These are phyloP conservation scores for Rhopalosiphum nymphaeae DNA, from an alignment of 2,888 invertebrate species.

Conservation along the genomic window DNA sequence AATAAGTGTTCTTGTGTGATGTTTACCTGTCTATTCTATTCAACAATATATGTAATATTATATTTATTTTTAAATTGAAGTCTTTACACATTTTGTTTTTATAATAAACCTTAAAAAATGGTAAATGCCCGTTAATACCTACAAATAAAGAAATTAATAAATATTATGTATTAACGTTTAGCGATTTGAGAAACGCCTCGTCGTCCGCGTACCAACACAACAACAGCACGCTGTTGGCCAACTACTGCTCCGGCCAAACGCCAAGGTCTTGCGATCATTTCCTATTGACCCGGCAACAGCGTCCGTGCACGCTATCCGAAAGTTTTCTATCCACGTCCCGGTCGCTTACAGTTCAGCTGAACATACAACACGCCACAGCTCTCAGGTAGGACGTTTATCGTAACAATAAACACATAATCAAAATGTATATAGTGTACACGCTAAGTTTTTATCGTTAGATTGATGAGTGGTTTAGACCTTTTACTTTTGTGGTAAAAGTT, in stretches of 20 bases:
- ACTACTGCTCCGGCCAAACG: conserved; percentile 85
- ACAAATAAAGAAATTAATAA: not conserved
- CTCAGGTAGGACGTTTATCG: conserved; percentile 75
- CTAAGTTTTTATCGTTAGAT: not conserved
- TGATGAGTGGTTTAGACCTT: not conserved
- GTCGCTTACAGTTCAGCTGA: conserved; percentile 83
- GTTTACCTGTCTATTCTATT: too few species aligned
- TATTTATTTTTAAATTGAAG: too few species aligned
- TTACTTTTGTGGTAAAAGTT: not conserved
- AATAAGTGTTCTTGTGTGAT: not conserved
- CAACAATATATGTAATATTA: too few species aligned
- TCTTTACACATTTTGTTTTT: too few species aligned
- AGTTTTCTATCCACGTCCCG: conserved; percentile 87
- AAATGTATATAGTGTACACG: not conserved
- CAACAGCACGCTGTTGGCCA: conserved; percentile 75
- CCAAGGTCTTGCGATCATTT: conserved; percentile 88
- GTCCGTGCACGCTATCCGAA: conserved; percentile 85
- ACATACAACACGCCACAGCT: conserved; percentile 85
- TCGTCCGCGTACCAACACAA: conserved; percentile 22
- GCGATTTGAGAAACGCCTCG: conserved; percentile 52
- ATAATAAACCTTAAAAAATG: too few species aligned
- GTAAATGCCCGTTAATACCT: not conserved
- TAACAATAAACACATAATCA: not conserved
- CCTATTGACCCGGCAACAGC: conserved; percentile 75
- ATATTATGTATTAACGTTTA: not conserved